A percentile compares a stretch with the other conserved stretches of the same genome.
Evolutionary conservation across 2,113 vertebrate species (phyloP).

Genomic region (Myotis brandtii): DNA sequence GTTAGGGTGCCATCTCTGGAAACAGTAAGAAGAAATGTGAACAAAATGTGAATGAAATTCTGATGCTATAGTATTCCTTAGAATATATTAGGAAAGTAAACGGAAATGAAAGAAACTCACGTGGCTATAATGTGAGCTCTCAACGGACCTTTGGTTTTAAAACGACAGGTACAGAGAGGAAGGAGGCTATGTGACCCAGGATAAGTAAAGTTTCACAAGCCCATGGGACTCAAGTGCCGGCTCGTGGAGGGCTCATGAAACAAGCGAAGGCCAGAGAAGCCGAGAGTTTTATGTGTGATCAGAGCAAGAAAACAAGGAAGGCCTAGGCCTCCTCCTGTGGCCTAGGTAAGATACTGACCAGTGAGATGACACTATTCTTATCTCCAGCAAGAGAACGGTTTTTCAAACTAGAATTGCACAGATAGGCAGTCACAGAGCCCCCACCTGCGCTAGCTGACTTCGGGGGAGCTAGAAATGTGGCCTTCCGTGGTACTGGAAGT

Average conservation of each 20-base stretch:
- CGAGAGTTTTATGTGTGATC: neutral
- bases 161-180: neutral
- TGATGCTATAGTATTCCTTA: neutral
- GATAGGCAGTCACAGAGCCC: neutral
- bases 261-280: neutral
- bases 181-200: neutral
- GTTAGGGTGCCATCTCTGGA: neutral
- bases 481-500: neutral
- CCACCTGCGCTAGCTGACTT: neutral
- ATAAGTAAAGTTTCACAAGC: neutral
- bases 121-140: neutral
- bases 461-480: neutral
- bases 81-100: neutral
- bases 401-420: neutral
- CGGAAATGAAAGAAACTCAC: neutral
- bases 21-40: neutral
- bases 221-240: neutral
- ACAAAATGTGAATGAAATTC: neutral
- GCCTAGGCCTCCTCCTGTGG: neutral
- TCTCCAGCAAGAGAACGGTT: neutral
- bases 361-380: neutral
- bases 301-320: neutral
- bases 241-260: neutral
- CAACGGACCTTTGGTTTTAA: neutral
- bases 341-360: neutral